Conservation (phyloP, 2,888 invertebrate species). For the Calliopum simillimum region DNA sequence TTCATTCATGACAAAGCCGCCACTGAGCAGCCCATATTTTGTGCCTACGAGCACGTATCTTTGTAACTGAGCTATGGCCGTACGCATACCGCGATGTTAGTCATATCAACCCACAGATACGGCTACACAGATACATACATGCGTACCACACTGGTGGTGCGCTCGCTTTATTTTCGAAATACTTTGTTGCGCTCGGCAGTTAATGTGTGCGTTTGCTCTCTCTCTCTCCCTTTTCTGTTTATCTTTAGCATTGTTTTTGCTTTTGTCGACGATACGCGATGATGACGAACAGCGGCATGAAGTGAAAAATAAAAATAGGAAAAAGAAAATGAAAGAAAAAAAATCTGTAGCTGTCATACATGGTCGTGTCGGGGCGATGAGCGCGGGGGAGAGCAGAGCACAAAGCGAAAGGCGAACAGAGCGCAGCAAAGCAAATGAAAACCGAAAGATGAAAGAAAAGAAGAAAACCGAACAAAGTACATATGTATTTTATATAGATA, state of each 20-base stretch:
- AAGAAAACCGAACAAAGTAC: too few species aligned
- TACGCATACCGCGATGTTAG: constrained; percentile 2
- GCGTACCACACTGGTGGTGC: too few species aligned
- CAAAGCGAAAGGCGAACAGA: constrained; percentile 1
- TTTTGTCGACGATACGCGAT: constrained; percentile 18
- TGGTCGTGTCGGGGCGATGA: neutral
- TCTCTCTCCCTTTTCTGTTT: constrained; percentile 5
- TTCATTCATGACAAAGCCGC: constrained; percentile 33
- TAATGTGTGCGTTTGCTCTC: too few species aligned
- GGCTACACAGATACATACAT: neutral
- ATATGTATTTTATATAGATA: too few species aligned
- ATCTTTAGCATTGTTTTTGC: constrained; percentile 25
- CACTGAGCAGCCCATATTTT: constrained; percentile 11
- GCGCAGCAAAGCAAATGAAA: constrained; percentile 1
- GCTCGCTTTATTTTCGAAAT: too few species aligned
- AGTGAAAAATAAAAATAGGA: neutral
- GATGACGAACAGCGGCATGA: neutral
- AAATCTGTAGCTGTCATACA: too few species aligned
- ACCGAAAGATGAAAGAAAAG: too few species aligned
- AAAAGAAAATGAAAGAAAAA: neutral
- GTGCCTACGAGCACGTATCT: neutral
- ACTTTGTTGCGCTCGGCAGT: too few species aligned
- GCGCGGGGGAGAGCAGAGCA: neutral
- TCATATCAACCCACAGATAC: constrained; percentile 24
- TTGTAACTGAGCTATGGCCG: neutral